phyloP scores from a whole-genome alignment of 2,888 invertebrate species.

The Caenorhabditis drosophilae region DNA sequence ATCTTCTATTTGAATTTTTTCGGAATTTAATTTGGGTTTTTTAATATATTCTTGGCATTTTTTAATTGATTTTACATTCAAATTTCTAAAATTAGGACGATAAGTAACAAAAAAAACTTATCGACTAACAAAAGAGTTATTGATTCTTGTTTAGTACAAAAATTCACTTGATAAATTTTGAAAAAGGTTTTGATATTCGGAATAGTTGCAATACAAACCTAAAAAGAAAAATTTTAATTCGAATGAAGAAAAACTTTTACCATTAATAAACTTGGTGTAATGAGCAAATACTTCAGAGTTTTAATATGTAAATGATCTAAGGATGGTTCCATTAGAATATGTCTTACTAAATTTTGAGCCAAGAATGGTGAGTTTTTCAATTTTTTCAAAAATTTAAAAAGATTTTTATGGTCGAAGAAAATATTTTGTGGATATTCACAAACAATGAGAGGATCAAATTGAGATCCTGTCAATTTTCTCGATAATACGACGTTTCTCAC shows the following conservation, averaged over 20 bases:
- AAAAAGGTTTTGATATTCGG: slow-evolving; percentile 11
- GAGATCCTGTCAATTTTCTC: background rate
- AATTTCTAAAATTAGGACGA: slow-evolving; percentile 8
- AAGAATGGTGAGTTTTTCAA: slow-evolving; percentile 17
- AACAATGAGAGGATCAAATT: slow-evolving; percentile 7
- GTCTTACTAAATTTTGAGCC: slow-evolving; percentile 22
- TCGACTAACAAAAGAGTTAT: too few species aligned
- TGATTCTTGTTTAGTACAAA: background rate
- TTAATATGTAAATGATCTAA: slow-evolving; percentile 10
- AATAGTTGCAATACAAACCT: slow-evolving; percentile 13
- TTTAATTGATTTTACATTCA: background rate
- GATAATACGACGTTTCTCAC: slow-evolving; percentile 1
- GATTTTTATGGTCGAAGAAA: slow-evolving; percentile 6
- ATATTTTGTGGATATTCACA: slow-evolving; percentile 5
- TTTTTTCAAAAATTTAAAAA: slow-evolving; percentile 2
- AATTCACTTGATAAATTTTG: slow-evolving; percentile 9
- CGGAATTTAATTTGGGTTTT: slow-evolving; percentile 2
- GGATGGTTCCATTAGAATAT: background rate
- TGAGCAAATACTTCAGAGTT: slow-evolving; percentile 8
- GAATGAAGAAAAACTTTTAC: slow-evolving; percentile 1
- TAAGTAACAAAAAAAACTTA: too few species aligned
- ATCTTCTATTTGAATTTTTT: background rate
- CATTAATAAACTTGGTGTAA: slow-evolving; percentile 6
- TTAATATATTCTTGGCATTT: slow-evolving; percentile 10
- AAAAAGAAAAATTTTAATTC: background rate